Base-by-base conservation (phyloP, 2,113 vertebrate genomes). In the Hucho hucho region DNA sequence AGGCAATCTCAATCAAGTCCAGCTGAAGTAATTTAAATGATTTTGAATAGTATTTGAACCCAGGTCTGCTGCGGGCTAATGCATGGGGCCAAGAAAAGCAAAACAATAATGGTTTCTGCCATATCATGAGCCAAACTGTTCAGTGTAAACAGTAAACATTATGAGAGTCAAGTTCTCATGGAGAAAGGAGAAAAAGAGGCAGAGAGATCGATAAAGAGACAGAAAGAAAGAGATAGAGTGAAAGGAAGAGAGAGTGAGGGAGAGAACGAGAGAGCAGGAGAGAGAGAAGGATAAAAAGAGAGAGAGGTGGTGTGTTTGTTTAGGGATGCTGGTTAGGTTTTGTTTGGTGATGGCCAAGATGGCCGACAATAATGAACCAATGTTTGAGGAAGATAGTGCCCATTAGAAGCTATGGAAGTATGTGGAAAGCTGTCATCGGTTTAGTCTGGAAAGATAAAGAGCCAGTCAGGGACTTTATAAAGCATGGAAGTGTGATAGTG, bases 141-240 rank as follows among this genome's bases (percentile, higher is more conserved):
- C 26, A 66, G 43, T 47, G 46, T 70, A 46, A 49, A 70, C 46
- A 49, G 22, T 49, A 70, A 78, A 26, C 74, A 74, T 20, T 61
- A 74, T 74, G 78, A 79, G 59, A 53, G 28, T 66, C 47, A 69
- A 70, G 71, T 65, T 24, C 46, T 1, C 72, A 75, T 49, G 68
- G 63, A 79, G 66, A 56, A 24, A 70, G 72, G n/a, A 47, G 18
- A 61, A 12, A 69, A 75, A 69, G 63, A 20, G 11, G 16, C n/a
- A 32, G 37, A 64, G 64, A 65, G 64, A 28, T 14, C 16, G 26
- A 65, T 14, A 13, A 2, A 12, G 63, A 7, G 20, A 46, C 20
- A 13, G 43, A 46, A 37, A 47, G n/a, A 69, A 16, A 49, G 43
- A 69, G n/a, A n/a, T n/a, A n/a, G 67, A 69, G 67, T n/a, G 37